Evolutionary conservation across 53 echinoderm and acorn worm genomes (phyloP), one percentile per base, ranked within the genome.

Genomic region (Mesocentrotus franciscanus): DNA sequence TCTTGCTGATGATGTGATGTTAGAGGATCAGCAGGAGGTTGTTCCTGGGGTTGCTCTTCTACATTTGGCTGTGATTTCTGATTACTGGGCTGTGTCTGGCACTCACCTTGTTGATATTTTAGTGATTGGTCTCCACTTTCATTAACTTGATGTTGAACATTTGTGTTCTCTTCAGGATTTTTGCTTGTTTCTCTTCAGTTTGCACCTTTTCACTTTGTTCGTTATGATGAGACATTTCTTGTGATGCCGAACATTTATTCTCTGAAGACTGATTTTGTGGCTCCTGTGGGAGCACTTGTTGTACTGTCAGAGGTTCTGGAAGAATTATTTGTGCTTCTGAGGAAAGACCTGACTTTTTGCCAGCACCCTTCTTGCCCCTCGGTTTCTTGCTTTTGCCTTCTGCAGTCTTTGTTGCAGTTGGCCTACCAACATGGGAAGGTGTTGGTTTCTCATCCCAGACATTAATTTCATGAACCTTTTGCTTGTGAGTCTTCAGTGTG

Each of bases 401-500:
- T 32, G 39, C 13, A 39, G 66, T 27, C 30, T 34, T 62, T 61
- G 94, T 16, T 12, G 20, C 42, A 12, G 36, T 83, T 58, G 94
- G 94, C 24, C 94, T 81, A 14, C 94, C 94, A 30, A 94, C 94
- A 84, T 62, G 24, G 13, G 83, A 18, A 62, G 94, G 20, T 16
- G 83, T 32, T 61, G 94, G 60, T 22, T 61, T 81, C 17, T 97
- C 94, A 79, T 97, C 96, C 97, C 97, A 97, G 92, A 97, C 90
- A 71, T 97, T 96, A 70, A 98, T 97, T 5, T 95, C 96, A 85
- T 98, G 98, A 22, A 68, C 75, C 72, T 97, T 98, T 87, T 97
- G 97, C 78, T 97, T 93, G 93, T 98, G 98, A 71, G 95, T 96
- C 91, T 98, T 98, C 72, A 98, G 29, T 64, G 97, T 97, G 56